These are phyloP conservation scores for Meloe dianella DNA, from an alignment of 2,888 invertebrate species.

Conservation along the genomic window DNA sequence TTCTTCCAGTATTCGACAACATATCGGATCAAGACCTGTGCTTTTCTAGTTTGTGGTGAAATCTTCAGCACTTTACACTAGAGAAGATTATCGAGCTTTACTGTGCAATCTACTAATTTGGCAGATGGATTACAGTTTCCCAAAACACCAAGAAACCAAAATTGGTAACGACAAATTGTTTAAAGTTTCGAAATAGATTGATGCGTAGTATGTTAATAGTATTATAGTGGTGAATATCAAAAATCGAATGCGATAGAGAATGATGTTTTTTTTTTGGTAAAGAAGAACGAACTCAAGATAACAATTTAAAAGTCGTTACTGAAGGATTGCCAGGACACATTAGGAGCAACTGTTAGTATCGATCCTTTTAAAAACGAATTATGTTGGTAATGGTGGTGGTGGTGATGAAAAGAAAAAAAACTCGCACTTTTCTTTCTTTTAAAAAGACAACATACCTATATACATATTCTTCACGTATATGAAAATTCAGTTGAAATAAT, in stretches of 20 bases:
- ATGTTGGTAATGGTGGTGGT: too few species aligned
- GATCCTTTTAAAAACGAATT: slow-evolving; percentile 54
- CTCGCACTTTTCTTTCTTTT: slow-evolving; percentile 25
- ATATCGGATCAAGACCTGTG: slow-evolving; percentile 20
- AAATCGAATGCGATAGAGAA: slow-evolving; percentile 31
- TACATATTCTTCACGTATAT: slow-evolving; percentile 25
- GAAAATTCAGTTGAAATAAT: slow-evolving; percentile 33
- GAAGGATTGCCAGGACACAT: slow-evolving; percentile 55
- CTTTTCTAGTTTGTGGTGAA: slow-evolving; percentile 16
- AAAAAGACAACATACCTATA: neutral
- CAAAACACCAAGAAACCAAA: slow-evolving; percentile 14
- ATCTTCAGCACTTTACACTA: slow-evolving; percentile 17
- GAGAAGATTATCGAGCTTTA: slow-evolving; percentile 12
- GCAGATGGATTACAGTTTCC: slow-evolving; percentile 20
- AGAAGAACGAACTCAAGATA: slow-evolving; percentile 42
- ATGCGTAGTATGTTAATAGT: slow-evolving; percentile 32
- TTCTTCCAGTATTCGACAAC: slow-evolving; percentile 25
- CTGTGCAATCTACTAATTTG: slow-evolving; percentile 17
- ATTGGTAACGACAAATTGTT: neutral
- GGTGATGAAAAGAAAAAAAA: slow-evolving; percentile 39
- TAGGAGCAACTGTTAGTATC: slow-evolving; percentile 56
- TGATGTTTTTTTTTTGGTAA: slow-evolving; percentile 24
- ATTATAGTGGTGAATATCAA: slow-evolving; percentile 32
- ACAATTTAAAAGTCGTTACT: slow-evolving; percentile 58
- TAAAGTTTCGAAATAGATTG: neutral